These are phyloP conservation scores for Laupala kohalensis DNA, from an alignment of 1,140 invertebrate genomes.

Conservation along the genomic window DNA sequence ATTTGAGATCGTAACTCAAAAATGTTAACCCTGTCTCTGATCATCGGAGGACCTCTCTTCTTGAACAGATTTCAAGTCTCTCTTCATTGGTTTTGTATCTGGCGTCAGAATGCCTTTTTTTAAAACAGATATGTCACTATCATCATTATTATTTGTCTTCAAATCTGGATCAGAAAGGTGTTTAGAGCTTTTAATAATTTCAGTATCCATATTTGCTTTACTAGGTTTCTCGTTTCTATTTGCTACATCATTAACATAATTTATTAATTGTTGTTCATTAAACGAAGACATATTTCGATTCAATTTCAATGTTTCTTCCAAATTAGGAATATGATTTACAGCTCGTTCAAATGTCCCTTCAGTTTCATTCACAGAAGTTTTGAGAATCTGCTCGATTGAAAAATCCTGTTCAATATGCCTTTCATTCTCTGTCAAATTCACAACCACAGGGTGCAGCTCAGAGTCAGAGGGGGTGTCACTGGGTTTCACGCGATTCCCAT, in stretches of 20 bases:
- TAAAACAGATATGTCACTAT: background rate
- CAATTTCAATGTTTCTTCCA: background rate
- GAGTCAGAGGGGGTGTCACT: too few relatives aligned
- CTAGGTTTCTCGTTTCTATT: background rate
- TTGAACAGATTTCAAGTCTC: constrained; percentile 6
- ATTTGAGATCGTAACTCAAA: too few relatives aligned
- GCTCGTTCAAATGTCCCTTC: too few relatives aligned
- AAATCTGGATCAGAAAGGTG: constrained; percentile 2
- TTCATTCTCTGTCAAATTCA: too few relatives aligned
- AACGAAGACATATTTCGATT: background rate
- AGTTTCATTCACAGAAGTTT: too few relatives aligned
- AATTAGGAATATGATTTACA: too few relatives aligned
- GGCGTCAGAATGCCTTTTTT: background rate
- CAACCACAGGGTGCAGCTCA: too few relatives aligned
- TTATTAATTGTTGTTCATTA: background rate
- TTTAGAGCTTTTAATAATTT: background rate
- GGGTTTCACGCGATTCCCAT: too few relatives aligned
- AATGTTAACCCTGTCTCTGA: too few relatives aligned
- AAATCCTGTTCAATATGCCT: too few relatives aligned
- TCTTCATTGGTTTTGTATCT: constrained; percentile 6
- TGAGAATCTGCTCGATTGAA: too few relatives aligned
- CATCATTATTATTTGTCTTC: background rate
- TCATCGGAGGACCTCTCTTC: too few relatives aligned
- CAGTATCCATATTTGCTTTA: background rate
- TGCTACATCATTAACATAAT: background rate